Evolutionary conservation across 2,113 vertebrate species (phyloP), one percentile per base, ranked within the genome.

Genomic region (Benitochromis conjunctus): DNA sequence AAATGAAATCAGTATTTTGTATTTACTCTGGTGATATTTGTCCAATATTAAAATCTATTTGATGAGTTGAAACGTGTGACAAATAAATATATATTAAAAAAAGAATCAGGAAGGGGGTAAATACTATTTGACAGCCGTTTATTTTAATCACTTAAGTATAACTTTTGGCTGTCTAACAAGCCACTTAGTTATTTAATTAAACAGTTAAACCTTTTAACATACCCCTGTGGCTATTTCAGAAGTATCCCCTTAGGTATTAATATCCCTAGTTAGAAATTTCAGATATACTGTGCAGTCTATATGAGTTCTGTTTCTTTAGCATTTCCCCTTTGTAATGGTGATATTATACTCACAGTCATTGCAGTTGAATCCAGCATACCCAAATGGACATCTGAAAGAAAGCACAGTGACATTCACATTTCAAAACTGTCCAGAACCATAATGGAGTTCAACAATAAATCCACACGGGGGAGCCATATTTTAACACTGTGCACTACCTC

Each of bases 281-380:
- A 29, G 16, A 31, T 29, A 19, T 31, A 74, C 6, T 76, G 69
- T 76, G 26, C 16, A 51, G 69, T 76, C 10, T n/a, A 31, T 19
- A 13, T 34, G 10, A 76, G 9, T 19, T 74, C 43, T 19, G 69
- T 24, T 48, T 51, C 48, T 36, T 3, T 26, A 36, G 13, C 7
- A 24, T 41, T 46, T n/a, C 14, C 5, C n/a, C 7, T 36, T 5
- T 74, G 16, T 26, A 79, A 58, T 6, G 2, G 2, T 11, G 7
- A 12, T 38, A 43, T 43, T 41, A 93, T 43, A 93, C 96, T 96
- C 89, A 97, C 96, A 94, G 83, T 97, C 95, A 16, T 91, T 86
- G 88, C 96, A 97, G 92, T 97, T 97, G 80, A 96, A 95, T 57
- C 96, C 96, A 18, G 91, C 78, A 2, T 95, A 96, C 54, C 96